Percentiles rank a stretch among this genome's conserved stretches.
phyloP scores from a whole-genome alignment of 64 coral and sea anemone genomes.

The Montipora cactus region DNA sequence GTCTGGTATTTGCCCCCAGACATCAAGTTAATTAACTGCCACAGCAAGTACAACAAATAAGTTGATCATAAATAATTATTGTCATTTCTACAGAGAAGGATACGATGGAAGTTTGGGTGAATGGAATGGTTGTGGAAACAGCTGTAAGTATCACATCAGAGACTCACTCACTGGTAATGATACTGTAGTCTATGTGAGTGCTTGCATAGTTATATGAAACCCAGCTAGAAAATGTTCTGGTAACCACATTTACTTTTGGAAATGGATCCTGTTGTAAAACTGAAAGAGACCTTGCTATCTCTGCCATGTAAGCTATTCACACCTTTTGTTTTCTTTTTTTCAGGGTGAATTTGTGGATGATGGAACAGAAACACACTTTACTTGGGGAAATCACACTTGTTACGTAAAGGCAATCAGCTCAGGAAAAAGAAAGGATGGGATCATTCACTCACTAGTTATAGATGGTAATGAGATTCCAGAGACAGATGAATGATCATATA shows the following conservation, averaged over 20 bases:
- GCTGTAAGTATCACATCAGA: conserved; percentile 77
- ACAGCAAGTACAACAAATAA: no score
- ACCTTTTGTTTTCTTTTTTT: not conserved
- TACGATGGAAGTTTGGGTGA: conserved; percentile 98
- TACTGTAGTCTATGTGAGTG: no score
- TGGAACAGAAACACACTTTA: conserved; percentile 93
- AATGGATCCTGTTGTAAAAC: no score
- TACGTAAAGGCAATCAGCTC: conserved; percentile 85
- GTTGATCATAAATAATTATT: no score
- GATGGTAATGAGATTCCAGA: conserved; percentile 94
- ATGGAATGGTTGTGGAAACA: conserved; percentile 95
- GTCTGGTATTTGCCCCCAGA: no score
- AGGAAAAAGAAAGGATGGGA: conserved; percentile 88
- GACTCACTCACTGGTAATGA: not conserved
- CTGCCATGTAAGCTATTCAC: not conserved
- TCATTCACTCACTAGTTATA: conserved; percentile 84
- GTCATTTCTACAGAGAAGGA: conserved; percentile 83
- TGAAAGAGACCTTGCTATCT: no score
- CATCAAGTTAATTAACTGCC: not conserved
- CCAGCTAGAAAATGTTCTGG: no score
- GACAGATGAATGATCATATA: conserved; percentile 59
- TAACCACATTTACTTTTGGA: no score
- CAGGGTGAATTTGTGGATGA: conserved; percentile 98
- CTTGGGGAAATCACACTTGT: conserved; percentile 81
- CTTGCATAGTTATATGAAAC: no score